phyloP scores from a whole-genome alignment of 2,797 vertebrate genomes.

The Sebastes glaucus region DNA sequence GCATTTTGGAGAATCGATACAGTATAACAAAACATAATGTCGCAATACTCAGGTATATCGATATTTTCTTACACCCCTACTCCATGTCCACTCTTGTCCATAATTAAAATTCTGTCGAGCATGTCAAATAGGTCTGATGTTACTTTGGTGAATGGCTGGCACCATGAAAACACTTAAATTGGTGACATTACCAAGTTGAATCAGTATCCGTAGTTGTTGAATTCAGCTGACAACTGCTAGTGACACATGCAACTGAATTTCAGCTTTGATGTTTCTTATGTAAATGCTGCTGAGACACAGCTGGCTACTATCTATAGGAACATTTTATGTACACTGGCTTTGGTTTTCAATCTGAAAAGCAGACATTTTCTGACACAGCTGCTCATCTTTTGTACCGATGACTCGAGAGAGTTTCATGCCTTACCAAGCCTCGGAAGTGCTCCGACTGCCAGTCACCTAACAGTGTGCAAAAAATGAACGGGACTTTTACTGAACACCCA shows the following conservation, averaged over 20 bases:
- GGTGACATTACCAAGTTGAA: not conserved
- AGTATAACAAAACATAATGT: no score
- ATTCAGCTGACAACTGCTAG: not conserved
- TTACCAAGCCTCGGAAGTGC: not conserved
- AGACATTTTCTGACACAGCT: not conserved
- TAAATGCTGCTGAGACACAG: slow-evolving; percentile 30
- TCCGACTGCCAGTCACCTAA: not conserved
- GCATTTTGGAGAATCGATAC: no score
- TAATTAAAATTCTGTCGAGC: not conserved
- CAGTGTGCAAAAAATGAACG: not conserved
- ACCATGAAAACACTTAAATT: not conserved
- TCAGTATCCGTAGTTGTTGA: not conserved
- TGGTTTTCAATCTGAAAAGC: not conserved
- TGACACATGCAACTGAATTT: slow-evolving; percentile 1
- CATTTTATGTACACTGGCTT: not conserved
- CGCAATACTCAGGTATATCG: no score
- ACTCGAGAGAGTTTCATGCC: not conserved
- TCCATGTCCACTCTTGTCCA: not conserved
- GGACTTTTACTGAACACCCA: not conserved
- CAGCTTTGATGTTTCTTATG: slow-evolving; percentile 6
- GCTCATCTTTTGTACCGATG: not conserved
- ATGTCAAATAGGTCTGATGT: not conserved
- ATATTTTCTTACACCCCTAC: no score
- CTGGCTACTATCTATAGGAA: not conserved
- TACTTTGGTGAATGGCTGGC: not conserved